Evolutionary conservation across 2,888 invertebrate genomes (phyloP), one percentile per base, ranked within the genome.

Genomic region (Conistra vaccinii): DNA sequence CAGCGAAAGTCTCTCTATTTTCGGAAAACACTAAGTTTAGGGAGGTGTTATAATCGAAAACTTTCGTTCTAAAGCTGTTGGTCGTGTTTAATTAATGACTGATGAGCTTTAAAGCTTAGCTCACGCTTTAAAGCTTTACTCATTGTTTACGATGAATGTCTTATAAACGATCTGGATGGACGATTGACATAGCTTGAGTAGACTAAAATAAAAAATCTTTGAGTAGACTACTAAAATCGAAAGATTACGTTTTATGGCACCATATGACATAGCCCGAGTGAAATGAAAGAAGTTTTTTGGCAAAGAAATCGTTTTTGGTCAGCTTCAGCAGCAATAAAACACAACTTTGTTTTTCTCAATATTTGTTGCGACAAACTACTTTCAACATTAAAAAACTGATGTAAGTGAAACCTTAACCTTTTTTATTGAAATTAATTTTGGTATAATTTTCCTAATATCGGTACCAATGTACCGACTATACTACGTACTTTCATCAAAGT

Each of bases 401-500:
- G 26, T 29, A 39, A 57, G 42, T 20, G 20, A 23, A 17, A 26
- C 17, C 53, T 39, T 23, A n/a, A n/a, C n/a, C n/a, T n/a, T n/a
- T n/a, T 5, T n/a, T 12, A 35, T 32, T 14, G 3, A 69, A 57
- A n/a, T 7, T 20, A 42, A 23, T 29, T 6, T 55, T 55, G 9
- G 39, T 48, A 39, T 32, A 63, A 48, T 32, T 58, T 63, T 53
- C 7, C 26, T 7, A 32, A 32, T 3, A 58, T 77, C 39, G 20
- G 45, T 32, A 26, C 42, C n/a, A n/a, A n/a, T n/a, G n/a, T n/a
- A n/a, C n/a, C n/a, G n/a, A n/a, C n/a, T n/a, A n/a, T n/a, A n/a
- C n/a, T n/a, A n/a, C n/a, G 45, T 32, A 26, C 42, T 51, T 62
- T 53, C 45, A 73, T 58, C 67, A 48, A 66, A n/a, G 26, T 68